Evolutionary conservation across 2,888 invertebrate genomes (phyloP).

Genomic region (Laothoe populi): DNA sequence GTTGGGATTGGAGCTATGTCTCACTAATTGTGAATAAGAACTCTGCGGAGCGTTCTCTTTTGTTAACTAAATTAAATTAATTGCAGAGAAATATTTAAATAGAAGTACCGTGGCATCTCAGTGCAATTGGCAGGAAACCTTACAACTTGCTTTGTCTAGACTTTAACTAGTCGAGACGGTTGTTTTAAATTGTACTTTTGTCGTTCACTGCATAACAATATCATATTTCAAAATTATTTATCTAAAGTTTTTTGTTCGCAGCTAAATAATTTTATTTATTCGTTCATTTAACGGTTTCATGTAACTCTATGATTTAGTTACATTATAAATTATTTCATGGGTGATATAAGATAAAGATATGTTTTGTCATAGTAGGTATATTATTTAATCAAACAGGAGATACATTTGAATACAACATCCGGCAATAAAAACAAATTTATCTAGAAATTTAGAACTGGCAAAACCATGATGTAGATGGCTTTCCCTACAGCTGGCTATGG

Average conservation of each 20-base stretch:
- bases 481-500: too few relatives aligned
- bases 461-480: too few relatives aligned
- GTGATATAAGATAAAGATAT: too few relatives aligned
- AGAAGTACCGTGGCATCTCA: constrained; percentile 58
- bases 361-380: too few relatives aligned
- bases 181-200: constrained; percentile 51
- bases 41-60: constrained; percentile 61
- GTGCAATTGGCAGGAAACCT: constrained; percentile 71
- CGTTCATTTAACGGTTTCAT: background rate
- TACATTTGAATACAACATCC: too few relatives aligned
- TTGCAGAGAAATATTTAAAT: constrained; percentile 80
- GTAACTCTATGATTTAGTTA: background rate
- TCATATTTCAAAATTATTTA: constrained; percentile 5
- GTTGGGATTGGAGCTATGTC: constrained; percentile 67
- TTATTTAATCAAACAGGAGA: too few relatives aligned
- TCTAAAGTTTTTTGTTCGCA: background rate
- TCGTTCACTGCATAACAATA: constrained; percentile 29
- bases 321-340: too few relatives aligned
- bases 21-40: constrained; percentile 73
- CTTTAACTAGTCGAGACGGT: constrained; percentile 63
- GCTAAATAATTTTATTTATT: background rate
- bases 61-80: constrained; percentile 80
- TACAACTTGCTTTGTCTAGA: constrained; percentile 72
- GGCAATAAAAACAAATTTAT: too few relatives aligned
- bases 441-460: too few relatives aligned